phyloP scores from a whole-genome alignment of 2,888 invertebrate species.

The Aporophyla lueneburgensis region DNA sequence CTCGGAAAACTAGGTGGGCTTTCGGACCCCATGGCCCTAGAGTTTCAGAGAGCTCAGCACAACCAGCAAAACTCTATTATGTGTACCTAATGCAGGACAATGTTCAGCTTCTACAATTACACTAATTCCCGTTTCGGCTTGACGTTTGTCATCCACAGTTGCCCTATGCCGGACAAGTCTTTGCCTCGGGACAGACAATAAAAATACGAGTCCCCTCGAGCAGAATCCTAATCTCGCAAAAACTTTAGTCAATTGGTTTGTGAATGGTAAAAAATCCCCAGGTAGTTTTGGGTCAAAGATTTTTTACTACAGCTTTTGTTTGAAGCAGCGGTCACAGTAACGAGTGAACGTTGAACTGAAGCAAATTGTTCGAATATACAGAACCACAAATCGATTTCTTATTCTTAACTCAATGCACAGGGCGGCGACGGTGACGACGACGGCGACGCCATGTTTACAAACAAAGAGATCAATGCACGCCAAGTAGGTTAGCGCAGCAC shows the following conservation, averaged over 20 bases:
- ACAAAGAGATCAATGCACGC: constrained; percentile 90
- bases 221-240: constrained; percentile 32
- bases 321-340: constrained; percentile 54
- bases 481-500: constrained; percentile 89
- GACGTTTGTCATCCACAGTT: constrained; percentile 1
- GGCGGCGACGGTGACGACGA: constrained; percentile 74
- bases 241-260: constrained; percentile 36
- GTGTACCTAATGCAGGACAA: not conserved
- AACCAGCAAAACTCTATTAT: too few species aligned
- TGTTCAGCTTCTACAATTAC: not conserved
- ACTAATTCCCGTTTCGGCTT: not conserved
- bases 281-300: constrained; percentile 22
- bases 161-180: not conserved
- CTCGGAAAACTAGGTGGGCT: too few species aligned
- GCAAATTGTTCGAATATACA: constrained; percentile 46
- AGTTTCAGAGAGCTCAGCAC: too few species aligned
- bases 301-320: constrained; percentile 48
- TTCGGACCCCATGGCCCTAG: too few species aligned
- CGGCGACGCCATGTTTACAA: constrained; percentile 89
- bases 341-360: constrained; percentile 50
- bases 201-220: constrained; percentile 1
- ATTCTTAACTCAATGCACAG: constrained; percentile 64
- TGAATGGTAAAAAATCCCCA: constrained; percentile 46
- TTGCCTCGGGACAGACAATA: not conserved
- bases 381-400: constrained; percentile 65